A percentile compares a stretch with the other conserved stretches of the same genome.
Evolutionary conservation across 2,888 invertebrate species (phyloP).

Genomic region (Phlogophora meticulosa): DNA sequence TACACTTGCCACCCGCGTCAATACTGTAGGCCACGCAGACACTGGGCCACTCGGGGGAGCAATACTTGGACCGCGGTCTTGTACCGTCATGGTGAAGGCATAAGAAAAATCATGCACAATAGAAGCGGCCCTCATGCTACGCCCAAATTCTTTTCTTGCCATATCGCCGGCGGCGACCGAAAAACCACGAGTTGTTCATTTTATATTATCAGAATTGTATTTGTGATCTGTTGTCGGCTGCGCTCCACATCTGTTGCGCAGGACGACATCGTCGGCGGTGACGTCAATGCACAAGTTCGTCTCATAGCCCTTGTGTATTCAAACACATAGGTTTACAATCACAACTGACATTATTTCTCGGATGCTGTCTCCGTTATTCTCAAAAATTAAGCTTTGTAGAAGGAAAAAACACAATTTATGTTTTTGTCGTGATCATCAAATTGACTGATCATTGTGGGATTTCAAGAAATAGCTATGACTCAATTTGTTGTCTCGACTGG

Average conservation of each 20-base stretch:
- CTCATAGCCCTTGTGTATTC: background rate
- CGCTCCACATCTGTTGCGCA: constrained; percentile 22
- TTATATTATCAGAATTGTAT: too few relatives aligned
- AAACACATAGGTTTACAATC: background rate
- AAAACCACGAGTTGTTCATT: constrained; percentile 6
- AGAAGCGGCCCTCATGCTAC: constrained; percentile 47
- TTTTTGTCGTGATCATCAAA: background rate
- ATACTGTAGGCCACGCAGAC: background rate
- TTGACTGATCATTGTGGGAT: background rate
- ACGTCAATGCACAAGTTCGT: constrained; percentile 37
- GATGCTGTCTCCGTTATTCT: background rate
- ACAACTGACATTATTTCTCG: constrained; percentile 5
- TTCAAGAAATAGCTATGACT: constrained; percentile 15
- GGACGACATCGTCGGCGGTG: constrained; percentile 14
- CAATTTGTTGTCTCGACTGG: background rate
- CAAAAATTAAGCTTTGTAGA: background rate
- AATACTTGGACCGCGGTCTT: background rate
- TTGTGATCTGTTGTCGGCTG: constrained; percentile 4
- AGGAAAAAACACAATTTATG: constrained; percentile 4
- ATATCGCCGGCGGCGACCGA: background rate
- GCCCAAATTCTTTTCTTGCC: constrained; percentile 3
- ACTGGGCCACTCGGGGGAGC: background rate
- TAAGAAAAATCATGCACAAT: constrained; percentile 47
- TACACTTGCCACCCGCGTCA: background rate
- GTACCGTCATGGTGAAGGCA: constrained; percentile 30